Evolutionary conservation across 2,888 invertebrate genomes (phyloP), one percentile per base, ranked within the genome.

Genomic region (Thalpophila matura): DNA sequence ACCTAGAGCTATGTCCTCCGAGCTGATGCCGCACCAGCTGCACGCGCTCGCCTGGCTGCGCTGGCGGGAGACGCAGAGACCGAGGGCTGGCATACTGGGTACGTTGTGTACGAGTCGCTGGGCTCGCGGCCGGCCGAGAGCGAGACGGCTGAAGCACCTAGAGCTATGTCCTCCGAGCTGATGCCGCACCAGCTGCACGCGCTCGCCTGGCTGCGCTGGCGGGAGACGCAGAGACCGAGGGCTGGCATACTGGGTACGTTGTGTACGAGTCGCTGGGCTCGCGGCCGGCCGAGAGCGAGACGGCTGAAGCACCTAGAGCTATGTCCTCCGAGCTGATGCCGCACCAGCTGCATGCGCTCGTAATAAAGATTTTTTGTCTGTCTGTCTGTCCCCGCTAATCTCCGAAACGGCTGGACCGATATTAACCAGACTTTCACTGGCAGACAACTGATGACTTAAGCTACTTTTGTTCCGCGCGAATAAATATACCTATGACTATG

Each of bases 31-130:
- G 9, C 98, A 99, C 91, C 99, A 99, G 89, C 95, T 96, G 71
- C 97, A 97, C 81, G 99, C 98, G 0, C 91, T 99, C 0, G 96
- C 97, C 10, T 99, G 99, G 99, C 94, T 99, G 81, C 83, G 95
- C 18, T 99, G 99, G 98, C 93, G 99, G 18, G 99, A 99, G 92
- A 94, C 95, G n/a, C 98, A 98, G 88, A 97, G 96, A 51, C 98
- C 98, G 0, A 91, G 96, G 31, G 98, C 99, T 0, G 99, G 99
- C 12, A 97, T 99, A 76, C 95, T 99, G 49, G 98, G 98, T 96
- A 57, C 26, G 67, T 46, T 35, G 9, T 37, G 2, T 29, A 10
- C 24, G 18, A n/a, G 61, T 97, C 97, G 0, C 88, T 98, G 6
- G 95, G 95, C 38, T 95, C 96, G 0, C 96, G 97, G 29, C 98